Conservation (phyloP, 2,888 invertebrate species). For the Rhodophaea formosa region DNA sequence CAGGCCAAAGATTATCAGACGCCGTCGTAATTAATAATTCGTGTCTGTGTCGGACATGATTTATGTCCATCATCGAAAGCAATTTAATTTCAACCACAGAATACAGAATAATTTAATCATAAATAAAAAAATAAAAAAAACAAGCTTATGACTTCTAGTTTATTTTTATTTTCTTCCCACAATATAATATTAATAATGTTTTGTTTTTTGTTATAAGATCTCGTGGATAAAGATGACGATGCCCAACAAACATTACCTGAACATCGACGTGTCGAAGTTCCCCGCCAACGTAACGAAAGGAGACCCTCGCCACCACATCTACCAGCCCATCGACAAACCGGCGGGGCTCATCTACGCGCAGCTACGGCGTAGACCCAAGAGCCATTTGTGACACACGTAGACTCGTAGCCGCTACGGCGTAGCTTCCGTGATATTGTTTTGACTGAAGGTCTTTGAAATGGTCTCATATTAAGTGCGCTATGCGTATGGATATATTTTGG, state of each 20-base stretch:
- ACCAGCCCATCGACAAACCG: slow-evolving; percentile 89
- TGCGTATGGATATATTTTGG: neutral
- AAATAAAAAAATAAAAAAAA: neutral
- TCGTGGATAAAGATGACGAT: slow-evolving; percentile 87
- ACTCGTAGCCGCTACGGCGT: slow-evolving; percentile 62
- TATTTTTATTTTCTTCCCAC: too few species aligned
- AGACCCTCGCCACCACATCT: slow-evolving; percentile 85
- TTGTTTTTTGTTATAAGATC: slow-evolving; percentile 71
- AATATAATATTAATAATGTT: neutral
- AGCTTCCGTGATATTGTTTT: slow-evolving; percentile 1
- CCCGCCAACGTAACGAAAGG: slow-evolving; percentile 83
- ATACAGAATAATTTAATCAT: neutral
- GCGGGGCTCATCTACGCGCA: slow-evolving; percentile 88
- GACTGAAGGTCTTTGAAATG: neutral
- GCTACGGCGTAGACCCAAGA: slow-evolving; percentile 82
- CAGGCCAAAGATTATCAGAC: slow-evolving; percentile 25
- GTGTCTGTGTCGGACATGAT: neutral
- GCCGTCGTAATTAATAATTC: slow-evolving; percentile 12
- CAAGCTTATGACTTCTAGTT: too few species aligned
- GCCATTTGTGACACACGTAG: slow-evolving; percentile 76
- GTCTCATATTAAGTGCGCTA: neutral
- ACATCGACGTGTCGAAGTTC: slow-evolving; percentile 88
- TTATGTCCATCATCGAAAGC: neutral
- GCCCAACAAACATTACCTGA: slow-evolving; percentile 91
- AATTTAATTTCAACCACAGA: neutral